These are phyloP conservation scores for Orius laevigatus DNA, from an alignment of 1,140 invertebrate genomes.

Conservation along the genomic window DNA sequence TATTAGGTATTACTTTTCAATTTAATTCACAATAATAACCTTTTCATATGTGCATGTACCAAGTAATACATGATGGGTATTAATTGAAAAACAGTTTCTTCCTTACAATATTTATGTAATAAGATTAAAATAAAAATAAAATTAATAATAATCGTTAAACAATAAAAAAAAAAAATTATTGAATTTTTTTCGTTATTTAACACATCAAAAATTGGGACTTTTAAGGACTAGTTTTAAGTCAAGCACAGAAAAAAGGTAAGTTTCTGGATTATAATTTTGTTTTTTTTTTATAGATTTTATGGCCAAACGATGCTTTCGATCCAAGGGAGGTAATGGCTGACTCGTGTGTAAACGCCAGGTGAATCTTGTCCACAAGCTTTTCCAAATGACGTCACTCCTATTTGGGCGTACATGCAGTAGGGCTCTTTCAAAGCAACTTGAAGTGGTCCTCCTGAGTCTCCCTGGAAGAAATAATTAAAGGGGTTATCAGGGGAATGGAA, in stretches of 20 bases:
- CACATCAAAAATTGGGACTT: too few relatives aligned
- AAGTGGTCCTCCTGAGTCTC: slow-evolving; percentile 35
- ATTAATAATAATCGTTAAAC: slow-evolving; percentile 5
- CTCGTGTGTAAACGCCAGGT: slow-evolving; percentile 49
- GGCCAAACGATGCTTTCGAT: slow-evolving; percentile 44
- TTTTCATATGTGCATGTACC: too few relatives aligned
- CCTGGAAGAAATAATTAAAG: slow-evolving; percentile 23
- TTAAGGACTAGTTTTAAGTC: too few relatives aligned
- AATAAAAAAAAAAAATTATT: slow-evolving; percentile 1
- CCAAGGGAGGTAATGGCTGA: slow-evolving; percentile 49
- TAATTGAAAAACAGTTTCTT: too few relatives aligned
- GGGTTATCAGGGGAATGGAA: background rate
- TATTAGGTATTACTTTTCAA: too few relatives aligned
- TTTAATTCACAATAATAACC: too few relatives aligned
- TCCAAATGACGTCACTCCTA: slow-evolving; percentile 37
- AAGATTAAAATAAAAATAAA: too few relatives aligned
- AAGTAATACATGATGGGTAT: too few relatives aligned
- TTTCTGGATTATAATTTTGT: too few relatives aligned
- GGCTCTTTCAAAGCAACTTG: slow-evolving; percentile 21
- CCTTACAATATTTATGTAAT: too few relatives aligned
- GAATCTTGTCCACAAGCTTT: slow-evolving; percentile 23
- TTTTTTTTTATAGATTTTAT: too few relatives aligned
- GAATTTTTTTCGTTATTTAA: background rate
- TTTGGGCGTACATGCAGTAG: slow-evolving; percentile 32
- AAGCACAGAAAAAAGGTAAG: too few relatives aligned